These are phyloP conservation scores for Echeneis naucrates DNA, from an alignment of 2,797 vertebrate species.

Conservation along the genomic window DNA sequence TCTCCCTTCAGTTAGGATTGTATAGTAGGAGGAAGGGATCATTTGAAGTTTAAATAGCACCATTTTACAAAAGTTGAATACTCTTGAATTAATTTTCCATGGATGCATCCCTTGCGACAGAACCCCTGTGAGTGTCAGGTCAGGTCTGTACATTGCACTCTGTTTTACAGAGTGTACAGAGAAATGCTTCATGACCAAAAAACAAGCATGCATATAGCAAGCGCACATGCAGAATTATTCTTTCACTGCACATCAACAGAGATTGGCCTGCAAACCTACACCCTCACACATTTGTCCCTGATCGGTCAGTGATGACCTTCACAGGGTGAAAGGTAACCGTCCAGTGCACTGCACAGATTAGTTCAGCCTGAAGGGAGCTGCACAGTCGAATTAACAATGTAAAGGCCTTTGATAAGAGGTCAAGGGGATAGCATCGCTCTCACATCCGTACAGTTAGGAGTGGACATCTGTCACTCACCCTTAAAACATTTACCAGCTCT, in stretches of 20 bases:
- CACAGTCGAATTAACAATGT: conserved; percentile 38
- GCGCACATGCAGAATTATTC: conserved; percentile 8
- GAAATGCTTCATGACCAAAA: not conserved
- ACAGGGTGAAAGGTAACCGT: conserved; percentile 24
- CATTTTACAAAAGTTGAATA: conserved; percentile 2
- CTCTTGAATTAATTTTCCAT: conserved; percentile 5
- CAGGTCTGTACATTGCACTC: not conserved
- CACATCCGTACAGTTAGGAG: conserved; percentile 30
- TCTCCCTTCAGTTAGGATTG: conserved; percentile 46
- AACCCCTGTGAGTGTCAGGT: not conserved
- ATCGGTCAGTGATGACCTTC: conserved; percentile 47
- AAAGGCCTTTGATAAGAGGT: conserved; percentile 38
- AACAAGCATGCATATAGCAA: not conserved
- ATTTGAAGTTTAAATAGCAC: conserved; percentile 19
- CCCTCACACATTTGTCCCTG: conserved; percentile 2
- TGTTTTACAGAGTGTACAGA: conserved; percentile 13
- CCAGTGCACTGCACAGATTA: conserved; percentile 36
- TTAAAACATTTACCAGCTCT: not conserved
- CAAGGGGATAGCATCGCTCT: conserved; percentile 17
- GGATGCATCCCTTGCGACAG: conserved; percentile 14
- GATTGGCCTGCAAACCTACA: not conserved
- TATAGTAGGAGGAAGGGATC: conserved; percentile 28
- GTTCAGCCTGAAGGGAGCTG: conserved; percentile 28
- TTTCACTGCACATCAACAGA: conserved; percentile 5
- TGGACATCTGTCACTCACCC: conserved; percentile 47